These are phyloP conservation scores for Manis pentadactyla DNA, from an alignment of 2,797 vertebrate genomes.

Conservation along the genomic window DNA sequence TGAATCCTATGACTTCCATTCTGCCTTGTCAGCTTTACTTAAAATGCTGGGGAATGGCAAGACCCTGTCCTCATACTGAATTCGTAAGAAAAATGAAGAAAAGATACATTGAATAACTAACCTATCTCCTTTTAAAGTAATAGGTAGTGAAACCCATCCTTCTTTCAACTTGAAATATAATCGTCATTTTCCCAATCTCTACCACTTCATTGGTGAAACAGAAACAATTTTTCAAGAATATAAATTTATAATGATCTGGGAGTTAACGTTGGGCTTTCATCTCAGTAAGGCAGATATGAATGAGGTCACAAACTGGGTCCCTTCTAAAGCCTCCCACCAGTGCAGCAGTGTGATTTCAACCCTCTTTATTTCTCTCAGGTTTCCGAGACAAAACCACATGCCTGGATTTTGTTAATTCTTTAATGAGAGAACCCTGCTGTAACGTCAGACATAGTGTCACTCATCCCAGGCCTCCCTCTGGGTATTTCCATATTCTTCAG, in stretches of 20 bases:
- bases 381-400: neutral
- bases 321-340: neutral
- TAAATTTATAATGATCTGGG: neutral
- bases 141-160: neutral
- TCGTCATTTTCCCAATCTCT: neutral
- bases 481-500: neutral
- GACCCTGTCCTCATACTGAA: neutral
- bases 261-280: neutral
- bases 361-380: neutral
- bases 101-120: neutral
- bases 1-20: neutral
- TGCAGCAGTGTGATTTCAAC: neutral
- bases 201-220: neutral
- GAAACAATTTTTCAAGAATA: neutral
- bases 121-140: neutral
- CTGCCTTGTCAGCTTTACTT: neutral
- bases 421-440: neutral
- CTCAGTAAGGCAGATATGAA: neutral
- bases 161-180: neutral
- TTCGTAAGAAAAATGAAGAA: neutral
- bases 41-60: neutral
- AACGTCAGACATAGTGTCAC: neutral
- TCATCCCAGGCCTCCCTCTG: neutral
- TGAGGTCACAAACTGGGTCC: neutral
- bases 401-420: neutral